Conservation (phyloP, 1,140 invertebrate genomes). For the Pachyrhynchus sulphureomaculatus region DNA sequence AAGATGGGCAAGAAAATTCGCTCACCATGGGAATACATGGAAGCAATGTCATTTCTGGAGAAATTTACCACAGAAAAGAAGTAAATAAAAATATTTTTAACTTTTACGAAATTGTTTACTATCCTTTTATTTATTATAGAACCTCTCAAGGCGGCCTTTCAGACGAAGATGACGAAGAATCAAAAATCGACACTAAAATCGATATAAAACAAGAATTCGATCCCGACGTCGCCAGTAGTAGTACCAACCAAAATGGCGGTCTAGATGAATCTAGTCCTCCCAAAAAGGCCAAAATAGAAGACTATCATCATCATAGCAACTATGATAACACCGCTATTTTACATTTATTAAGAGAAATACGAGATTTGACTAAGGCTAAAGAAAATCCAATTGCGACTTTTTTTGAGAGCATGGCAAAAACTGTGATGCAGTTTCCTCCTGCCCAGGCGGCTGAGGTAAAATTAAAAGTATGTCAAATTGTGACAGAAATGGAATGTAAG, state of each 20-base stretch:
- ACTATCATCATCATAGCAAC: neutral
- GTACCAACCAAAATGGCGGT: neutral
- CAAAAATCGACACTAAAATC: constrained; percentile 8
- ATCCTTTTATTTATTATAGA: neutral
- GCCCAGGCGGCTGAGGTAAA: constrained; percentile 27
- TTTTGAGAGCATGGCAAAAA: constrained; percentile 37
- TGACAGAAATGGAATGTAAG: constrained; percentile 30
- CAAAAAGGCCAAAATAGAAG: constrained; percentile 9
- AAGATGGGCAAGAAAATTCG: constrained; percentile 21
- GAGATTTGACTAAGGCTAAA: constrained; percentile 7
- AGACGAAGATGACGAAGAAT: constrained; percentile 8
- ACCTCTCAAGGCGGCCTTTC: neutral
- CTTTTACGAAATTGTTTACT: neutral
- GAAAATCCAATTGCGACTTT: constrained; percentile 28
- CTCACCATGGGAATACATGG: constrained; percentile 29
- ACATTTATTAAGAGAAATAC: constrained; percentile 21
- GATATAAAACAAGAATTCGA: constrained; percentile 26
- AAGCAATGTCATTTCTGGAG: constrained; percentile 25
- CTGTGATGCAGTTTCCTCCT: constrained; percentile 30
- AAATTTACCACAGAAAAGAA: constrained; percentile 18
- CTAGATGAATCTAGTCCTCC: neutral
- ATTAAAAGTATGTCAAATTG: constrained; percentile 32
- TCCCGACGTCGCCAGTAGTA: neutral
- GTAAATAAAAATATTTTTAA: constrained; percentile 3
- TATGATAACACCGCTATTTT: constrained; percentile 17